These are phyloP conservation scores for Pachydiplax longipennis DNA, from an alignment of 2,888 invertebrate species.

Conservation along the genomic window DNA sequence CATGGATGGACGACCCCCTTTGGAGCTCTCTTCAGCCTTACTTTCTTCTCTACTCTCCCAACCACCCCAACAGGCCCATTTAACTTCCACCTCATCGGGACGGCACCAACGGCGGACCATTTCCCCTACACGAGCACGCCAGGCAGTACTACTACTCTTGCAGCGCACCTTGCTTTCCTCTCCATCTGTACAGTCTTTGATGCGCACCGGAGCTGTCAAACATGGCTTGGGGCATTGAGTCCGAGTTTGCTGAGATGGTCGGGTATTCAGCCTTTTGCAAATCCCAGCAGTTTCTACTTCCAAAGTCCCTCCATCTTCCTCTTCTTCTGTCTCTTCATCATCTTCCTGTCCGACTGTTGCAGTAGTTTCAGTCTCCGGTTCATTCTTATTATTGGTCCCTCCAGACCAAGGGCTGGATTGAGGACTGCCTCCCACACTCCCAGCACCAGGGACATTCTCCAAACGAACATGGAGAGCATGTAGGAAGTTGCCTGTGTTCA, in stretches of 20 bases:
- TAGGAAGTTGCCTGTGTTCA: conserved; percentile 85
- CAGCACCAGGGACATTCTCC: conserved; percentile 53
- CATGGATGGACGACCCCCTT: neutral
- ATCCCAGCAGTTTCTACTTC: conserved; percentile 7
- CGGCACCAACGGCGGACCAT: conserved; percentile 26
- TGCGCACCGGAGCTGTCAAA: conserved; percentile 3
- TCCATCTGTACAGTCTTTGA: conserved; percentile 27
- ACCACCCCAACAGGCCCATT: conserved; percentile 33
- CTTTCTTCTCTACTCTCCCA: conserved; percentile 11
- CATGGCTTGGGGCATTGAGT: neutral
- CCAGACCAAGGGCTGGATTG: conserved; percentile 16
- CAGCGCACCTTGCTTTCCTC: conserved; percentile 15
- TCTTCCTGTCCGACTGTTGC: conserved; percentile 23
- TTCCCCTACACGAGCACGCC: conserved; percentile 15
- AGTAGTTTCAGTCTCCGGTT: neutral
- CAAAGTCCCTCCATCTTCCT: neutral
- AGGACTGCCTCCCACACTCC: conserved; percentile 20
- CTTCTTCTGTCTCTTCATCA: conserved; percentile 36
- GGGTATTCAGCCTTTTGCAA: neutral
- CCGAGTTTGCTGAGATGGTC: conserved; percentile 6
- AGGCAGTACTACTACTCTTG: neutral
- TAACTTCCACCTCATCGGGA: conserved; percentile 18
- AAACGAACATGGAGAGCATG: conserved; percentile 75
- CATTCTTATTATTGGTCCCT: conserved; percentile 1
- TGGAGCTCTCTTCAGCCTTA: conserved; percentile 7